Conservation (phyloP, 2,113 vertebrate species). For the Osmerus eperlanus region DNA sequence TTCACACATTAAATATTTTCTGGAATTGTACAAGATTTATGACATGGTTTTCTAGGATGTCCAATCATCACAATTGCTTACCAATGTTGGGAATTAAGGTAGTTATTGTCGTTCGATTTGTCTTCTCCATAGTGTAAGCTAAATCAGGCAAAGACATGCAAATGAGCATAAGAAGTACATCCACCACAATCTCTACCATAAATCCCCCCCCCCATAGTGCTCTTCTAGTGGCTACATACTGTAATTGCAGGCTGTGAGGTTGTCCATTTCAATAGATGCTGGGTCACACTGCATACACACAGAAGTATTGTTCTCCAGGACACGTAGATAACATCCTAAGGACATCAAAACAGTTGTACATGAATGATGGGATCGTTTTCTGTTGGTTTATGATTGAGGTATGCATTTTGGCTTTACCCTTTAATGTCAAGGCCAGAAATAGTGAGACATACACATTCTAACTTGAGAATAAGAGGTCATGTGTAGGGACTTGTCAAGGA, state of each 20-base stretch:
- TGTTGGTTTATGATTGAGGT: too few species aligned
- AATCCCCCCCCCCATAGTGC: too few species aligned
- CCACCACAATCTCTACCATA: too few species aligned
- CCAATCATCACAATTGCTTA: conserved; percentile 46
- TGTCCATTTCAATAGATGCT: conserved; percentile 61
- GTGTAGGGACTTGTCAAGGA: background rate
- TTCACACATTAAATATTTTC: too few species aligned
- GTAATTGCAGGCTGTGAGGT: conserved; percentile 76
- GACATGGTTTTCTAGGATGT: background rate
- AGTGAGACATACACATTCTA: background rate
- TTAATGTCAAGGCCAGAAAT: background rate
- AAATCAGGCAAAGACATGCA: background rate
- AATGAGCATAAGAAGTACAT: background rate
- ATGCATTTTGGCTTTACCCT: background rate
- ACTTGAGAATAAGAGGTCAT: background rate
- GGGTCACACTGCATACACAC: conserved; percentile 81
- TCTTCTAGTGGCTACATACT: conserved; percentile 65
- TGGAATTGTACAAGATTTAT: background rate
- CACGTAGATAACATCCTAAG: conserved; percentile 80
- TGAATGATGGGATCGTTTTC: too few species aligned
- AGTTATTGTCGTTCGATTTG: conserved; percentile 63
- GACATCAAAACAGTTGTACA: conserved; percentile 14
- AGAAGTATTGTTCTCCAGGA: conserved; percentile 77
- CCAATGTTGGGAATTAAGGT: conserved; percentile 70
- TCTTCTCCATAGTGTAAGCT: conserved; percentile 63